Evolutionary conservation across 2,113 vertebrate genomes (phyloP), one percentile per base, ranked within the genome.

Genomic region (Cyanistes caeruleus): DNA sequence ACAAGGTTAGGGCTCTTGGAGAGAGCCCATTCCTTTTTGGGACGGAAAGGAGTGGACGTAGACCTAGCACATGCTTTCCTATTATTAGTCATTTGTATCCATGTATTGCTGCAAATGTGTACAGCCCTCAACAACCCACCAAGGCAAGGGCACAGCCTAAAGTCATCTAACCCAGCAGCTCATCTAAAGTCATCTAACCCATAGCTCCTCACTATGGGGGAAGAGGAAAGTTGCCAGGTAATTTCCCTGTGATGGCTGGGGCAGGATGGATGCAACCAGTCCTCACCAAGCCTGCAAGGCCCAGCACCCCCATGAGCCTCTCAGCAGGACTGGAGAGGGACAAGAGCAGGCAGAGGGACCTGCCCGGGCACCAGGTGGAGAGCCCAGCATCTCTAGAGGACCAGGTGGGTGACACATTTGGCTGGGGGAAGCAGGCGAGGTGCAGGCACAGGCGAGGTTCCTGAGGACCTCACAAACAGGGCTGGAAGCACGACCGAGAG

Each of bases 1-100:
- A 96, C 94, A 96, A 94, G 95, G 93, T 96, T 97, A 96, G 88
- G 90, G 52, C 87, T 74, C 90, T 86, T 87, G 28, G 88, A 95
- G 68, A 90, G 92, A 67, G 79, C 88, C 72, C 8, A 7, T 77
- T 97, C 95, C 96, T 95, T 97, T 97, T 96, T 72, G 79, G 95
- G 95, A 96, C 2, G 65, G 96, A 96, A 95, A 95, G 87, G 35
- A 90, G 92, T 74, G 90, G 93, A 96, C 95, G 56, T 27, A 94
- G 75, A 51, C 87, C 89, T 21, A 91, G 89, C 87, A 79, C 84
- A 96, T 87, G 59, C 78, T 95, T 93, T 96, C 91, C 95, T 97
- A 95, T 95, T 94, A 87, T 97, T 97, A 96, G 95, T 91, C 48
- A 52, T 96, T 94, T 83, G 72, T 93, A 91, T 28, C 94, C 59